Evolutionary conservation across 2,888 invertebrate genomes (phyloP), one percentile per base, ranked within the genome.

Genomic region (Anoncus sp.): DNA sequence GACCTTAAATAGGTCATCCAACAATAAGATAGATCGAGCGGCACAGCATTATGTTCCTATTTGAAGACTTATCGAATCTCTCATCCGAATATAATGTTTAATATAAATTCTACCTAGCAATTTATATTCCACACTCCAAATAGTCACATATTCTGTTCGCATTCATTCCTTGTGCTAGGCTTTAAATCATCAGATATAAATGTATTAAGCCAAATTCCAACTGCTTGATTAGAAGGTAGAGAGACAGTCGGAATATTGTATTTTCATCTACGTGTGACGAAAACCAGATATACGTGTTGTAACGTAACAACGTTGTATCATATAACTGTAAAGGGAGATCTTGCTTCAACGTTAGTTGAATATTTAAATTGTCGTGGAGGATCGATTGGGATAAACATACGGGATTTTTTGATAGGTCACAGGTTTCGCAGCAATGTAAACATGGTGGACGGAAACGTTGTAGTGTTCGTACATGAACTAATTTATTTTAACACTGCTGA

Each of bases 191-290:
- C 69, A 83, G 71, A 67, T 83, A 83, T 82, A 86, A 87, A 85
- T 83, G 83, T 84, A 87, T 87, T 84, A 84, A 63, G 31, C 82
- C 81, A 81, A 80, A 70, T 65, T 71, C 65, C 59, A 71, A 12
- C 35, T 51, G 83, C 82, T 85, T 87, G 87, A 87, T 87, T 87
- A 87, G 86, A 87, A 84, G 85, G 81, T 67, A 67, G 65, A 63
- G 62, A 57, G 62, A 62, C 66, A 35, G 18, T 24, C 10, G 12
- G 18, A 40, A 51, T 47, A 63, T 59, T 31, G 47, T 16, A 49
- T 40, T 53, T 70, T 78, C 70, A 78, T 78, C 70, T 53, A 70
- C 70, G 70, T 78, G 77, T 49, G 60, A 70, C 60, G 74, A 43
- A 14, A 40, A 53, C 49, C n/a, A n/a, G 5, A 31, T 20, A 24